These are phyloP conservation scores for Cyprinodon brontotheroides DNA, from an alignment of 2,113 vertebrate species.

Conservation along the genomic window DNA sequence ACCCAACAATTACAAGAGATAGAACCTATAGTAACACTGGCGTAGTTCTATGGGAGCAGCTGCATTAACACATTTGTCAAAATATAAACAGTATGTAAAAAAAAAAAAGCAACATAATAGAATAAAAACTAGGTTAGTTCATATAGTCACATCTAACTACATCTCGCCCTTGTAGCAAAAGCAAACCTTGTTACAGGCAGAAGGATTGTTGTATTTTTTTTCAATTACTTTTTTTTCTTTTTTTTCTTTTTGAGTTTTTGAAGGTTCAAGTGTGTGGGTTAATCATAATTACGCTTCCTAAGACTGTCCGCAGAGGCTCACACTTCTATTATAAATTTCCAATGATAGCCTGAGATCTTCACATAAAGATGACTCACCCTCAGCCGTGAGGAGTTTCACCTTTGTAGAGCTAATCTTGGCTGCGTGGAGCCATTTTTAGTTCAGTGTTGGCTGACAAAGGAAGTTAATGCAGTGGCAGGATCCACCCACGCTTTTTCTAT, in stretches of 20 bases:
- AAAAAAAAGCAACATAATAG: conserved; percentile 23
- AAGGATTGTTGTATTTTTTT: conserved; percentile 15
- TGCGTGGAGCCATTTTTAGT: conserved; percentile 63
- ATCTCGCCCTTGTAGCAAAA: conserved; percentile 10
- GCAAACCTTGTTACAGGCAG: conserved; percentile 18
- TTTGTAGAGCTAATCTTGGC: conserved; percentile 57
- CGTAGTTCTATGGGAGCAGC: neutral
- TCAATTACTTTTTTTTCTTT: conserved; percentile 19
- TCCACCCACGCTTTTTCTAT: conserved; percentile 23
- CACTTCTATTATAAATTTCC: conserved; percentile 40
- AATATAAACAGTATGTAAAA: conserved; percentile 6
- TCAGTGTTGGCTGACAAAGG: conserved; percentile 53
- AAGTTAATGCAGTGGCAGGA: conserved; percentile 52
- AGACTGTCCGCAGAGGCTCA: conserved; percentile 16
- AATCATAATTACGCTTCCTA: conserved; percentile 9
- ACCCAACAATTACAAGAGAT: neutral
- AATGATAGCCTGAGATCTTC: conserved; percentile 42
- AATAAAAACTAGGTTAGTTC: neutral
- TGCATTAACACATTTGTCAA: conserved; percentile 8
- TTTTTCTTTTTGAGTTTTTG: conserved; percentile 15
- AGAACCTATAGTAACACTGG: neutral
- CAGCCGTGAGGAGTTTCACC: conserved; percentile 52
- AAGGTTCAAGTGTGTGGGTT: conserved; percentile 1
- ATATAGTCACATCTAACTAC: neutral
- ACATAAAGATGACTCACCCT: conserved; percentile 58